Evolutionary conservation across 2,888 invertebrate genomes (phyloP).

Genomic region (Callinectes sapidus): DNA sequence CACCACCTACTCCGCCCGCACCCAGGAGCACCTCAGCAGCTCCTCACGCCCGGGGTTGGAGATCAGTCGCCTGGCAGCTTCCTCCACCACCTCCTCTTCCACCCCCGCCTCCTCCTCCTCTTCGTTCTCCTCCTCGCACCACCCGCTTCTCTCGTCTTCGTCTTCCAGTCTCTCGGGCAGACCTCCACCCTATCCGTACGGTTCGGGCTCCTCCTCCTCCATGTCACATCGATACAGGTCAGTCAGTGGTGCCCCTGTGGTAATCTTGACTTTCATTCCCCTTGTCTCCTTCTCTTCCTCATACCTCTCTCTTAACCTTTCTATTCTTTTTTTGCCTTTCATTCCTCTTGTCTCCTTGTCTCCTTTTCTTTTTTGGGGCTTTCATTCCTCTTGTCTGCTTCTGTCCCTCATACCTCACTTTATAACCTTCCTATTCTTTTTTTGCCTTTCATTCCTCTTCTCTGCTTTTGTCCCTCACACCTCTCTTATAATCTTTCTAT

Average conservation of each 20-base stretch:
- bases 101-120: conserved; percentile 62
- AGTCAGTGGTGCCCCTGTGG: neutral
- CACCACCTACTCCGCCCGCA: conserved; percentile 58
- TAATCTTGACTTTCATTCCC: neutral
- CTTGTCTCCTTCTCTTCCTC: neutral
- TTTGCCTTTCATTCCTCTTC: too few species aligned
- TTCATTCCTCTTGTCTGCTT: too few species aligned
- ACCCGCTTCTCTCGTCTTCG: conserved; percentile 52
- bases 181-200: conserved; percentile 59
- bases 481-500: too few species aligned
- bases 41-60: conserved; percentile 56
- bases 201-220: conserved; percentile 46
- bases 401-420: too few species aligned
- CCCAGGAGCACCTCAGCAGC: conserved; percentile 48
- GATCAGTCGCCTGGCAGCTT: conserved; percentile 66
- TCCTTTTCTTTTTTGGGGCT: neutral
- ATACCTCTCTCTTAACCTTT: too few species aligned
- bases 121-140: conserved; percentile 45
- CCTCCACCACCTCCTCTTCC: conserved; percentile 63
- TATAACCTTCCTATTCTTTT: too few species aligned
- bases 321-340: too few species aligned
- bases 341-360: neutral
- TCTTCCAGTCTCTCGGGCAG: conserved; percentile 58
- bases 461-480: too few species aligned
- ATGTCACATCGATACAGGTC: conserved; percentile 61